These are phyloP conservation scores for Drosophila rellima DNA, from an alignment of 2,888 invertebrate genomes.

Conservation along the genomic window DNA sequence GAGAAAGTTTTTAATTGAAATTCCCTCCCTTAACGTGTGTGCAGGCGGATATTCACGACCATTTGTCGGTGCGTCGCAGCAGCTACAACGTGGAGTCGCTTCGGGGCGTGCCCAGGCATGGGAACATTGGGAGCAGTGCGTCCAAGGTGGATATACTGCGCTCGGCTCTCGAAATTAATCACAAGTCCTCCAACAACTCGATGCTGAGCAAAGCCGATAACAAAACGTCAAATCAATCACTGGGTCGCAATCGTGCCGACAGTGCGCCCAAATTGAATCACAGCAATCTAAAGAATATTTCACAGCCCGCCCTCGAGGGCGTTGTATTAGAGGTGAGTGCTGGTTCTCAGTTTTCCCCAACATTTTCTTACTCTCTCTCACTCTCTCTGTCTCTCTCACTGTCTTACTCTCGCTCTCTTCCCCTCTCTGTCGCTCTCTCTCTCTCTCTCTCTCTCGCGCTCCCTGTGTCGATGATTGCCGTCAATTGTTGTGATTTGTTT, in stretches of 20 bases:
- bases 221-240: conserved; percentile 88
- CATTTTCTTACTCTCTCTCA: not conserved
- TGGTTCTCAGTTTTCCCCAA: not conserved
- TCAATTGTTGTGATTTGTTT: conserved; percentile 81
- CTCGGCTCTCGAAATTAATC: conserved; percentile 90
- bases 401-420: not conserved
- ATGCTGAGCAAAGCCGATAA: conserved; percentile 85
- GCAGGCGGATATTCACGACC: conserved; percentile 86
- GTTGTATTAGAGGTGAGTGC: conserved; percentile 87
- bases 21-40: conserved; percentile 12
- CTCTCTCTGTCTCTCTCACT: not conserved
- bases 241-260: conserved; percentile 87
- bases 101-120: conserved; percentile 79
- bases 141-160: conserved; percentile 89
- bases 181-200: conserved; percentile 87
- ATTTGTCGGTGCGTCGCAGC: conserved; percentile 85
- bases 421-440: not conserved
- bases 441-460: not conserved
- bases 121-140: conserved; percentile 86
- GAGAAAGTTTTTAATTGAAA: conserved; percentile 62
- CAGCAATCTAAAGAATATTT: conserved; percentile 87
- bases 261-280: conserved; percentile 88
- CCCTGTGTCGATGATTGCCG: conserved; percentile 76
- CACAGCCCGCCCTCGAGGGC: conserved; percentile 87
- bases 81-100: conserved; percentile 86